Percentiles rank a stretch among this genome's conserved stretches.
Conservation (phyloP, 2,113 vertebrate species). For the Rhizomys pruinosus region DNA sequence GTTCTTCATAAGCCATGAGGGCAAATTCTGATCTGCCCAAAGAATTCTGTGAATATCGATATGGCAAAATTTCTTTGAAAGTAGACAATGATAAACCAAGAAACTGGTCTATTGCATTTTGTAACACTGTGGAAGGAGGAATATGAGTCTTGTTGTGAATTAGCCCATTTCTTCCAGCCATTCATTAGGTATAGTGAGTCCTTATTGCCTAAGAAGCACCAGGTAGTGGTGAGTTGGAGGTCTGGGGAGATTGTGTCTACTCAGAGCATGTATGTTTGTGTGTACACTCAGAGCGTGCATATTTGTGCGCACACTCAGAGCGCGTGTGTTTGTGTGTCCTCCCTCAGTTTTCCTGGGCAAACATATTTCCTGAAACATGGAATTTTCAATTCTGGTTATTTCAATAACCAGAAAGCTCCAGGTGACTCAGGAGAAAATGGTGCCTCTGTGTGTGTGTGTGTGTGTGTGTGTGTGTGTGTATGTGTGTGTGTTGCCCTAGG, state of each 20-base stretch:
- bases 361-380: background rate
- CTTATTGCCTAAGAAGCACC: background rate
- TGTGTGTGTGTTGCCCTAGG: background rate
- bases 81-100: background rate
- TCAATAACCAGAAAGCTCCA: background rate
- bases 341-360: background rate
- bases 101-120: background rate
- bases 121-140: background rate
- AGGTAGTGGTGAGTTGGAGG: too few species aligned
- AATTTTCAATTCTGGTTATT: too few species aligned
- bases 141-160: background rate
- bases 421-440: background rate
- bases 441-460: background rate
- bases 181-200: background rate
- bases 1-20: background rate
- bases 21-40: background rate
- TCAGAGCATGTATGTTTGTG: background rate
- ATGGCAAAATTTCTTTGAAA: background rate
- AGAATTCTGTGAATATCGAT: background rate
- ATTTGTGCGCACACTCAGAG: too few species aligned
- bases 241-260: too few species aligned
- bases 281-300: too few species aligned
- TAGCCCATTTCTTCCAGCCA: background rate
- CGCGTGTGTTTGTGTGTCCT: background rate
- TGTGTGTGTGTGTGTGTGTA: background rate